phyloP scores from a whole-genome alignment of 2,888 invertebrate species.

The Eutolmus rufibarbis region DNA sequence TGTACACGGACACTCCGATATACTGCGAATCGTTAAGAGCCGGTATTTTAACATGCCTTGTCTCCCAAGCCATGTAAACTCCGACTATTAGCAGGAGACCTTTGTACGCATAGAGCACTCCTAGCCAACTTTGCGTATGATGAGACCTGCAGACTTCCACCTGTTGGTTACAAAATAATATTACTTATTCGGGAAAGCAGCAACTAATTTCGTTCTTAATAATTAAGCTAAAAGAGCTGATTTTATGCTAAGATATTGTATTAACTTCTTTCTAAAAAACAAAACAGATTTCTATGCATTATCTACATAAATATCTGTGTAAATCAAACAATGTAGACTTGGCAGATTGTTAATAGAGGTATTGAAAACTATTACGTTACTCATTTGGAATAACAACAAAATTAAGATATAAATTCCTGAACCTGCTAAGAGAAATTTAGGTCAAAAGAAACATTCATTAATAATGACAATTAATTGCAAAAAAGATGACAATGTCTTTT shows the following conservation, averaged over 20 bases:
- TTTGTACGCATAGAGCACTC: slow-evolving; percentile 89
- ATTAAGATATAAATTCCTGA: no score
- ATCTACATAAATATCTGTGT: no score
- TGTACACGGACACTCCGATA: slow-evolving; percentile 92
- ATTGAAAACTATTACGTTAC: no score
- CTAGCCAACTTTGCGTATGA: slow-evolving; percentile 89
- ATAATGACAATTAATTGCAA: no score
- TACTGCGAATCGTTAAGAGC: slow-evolving; percentile 93
- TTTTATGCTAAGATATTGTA: background rate
- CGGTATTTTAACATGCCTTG: slow-evolving; percentile 88
- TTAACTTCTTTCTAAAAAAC: no score
- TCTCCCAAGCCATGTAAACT: slow-evolving; percentile 97
- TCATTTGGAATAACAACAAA: no score
- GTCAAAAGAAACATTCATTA: no score
- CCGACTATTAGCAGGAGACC: slow-evolving; percentile 87
- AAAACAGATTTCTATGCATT: no score
- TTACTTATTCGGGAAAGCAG: background rate
- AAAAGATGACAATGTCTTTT: no score
- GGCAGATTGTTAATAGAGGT: no score
- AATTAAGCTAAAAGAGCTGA: background rate
- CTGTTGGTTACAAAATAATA: slow-evolving; percentile 64
- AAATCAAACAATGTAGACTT: no score
- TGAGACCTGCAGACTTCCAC: slow-evolving; percentile 88
- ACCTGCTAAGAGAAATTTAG: no score
- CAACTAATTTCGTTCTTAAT: background rate